These are phyloP conservation scores for Araneus ventricosus DNA, from an alignment of 1,140 invertebrate genomes.

Conservation along the genomic window DNA sequence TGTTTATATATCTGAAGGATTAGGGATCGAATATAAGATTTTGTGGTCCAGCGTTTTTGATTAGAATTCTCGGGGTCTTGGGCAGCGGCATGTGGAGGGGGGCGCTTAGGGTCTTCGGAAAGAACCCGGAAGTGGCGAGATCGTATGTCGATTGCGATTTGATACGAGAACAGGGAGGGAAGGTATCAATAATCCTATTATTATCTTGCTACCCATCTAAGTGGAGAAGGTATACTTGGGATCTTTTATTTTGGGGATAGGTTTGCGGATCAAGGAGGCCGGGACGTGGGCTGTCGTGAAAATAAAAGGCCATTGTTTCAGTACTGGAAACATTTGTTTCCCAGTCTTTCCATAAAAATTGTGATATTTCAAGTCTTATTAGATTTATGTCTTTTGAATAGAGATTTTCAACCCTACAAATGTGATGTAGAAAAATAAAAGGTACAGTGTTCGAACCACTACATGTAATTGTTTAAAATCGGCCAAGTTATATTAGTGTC, in stretches of 20 bases:
- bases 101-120: neutral
- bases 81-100: too few relatives aligned
- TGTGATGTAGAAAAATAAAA: too few relatives aligned
- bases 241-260: neutral
- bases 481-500: too few relatives aligned
- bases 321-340: too few relatives aligned
- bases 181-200: slow-evolving; percentile 49
- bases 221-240: neutral
- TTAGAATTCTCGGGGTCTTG: slow-evolving; percentile 39
- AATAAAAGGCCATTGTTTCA: too few relatives aligned
- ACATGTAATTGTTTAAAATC: too few relatives aligned
- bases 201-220: slow-evolving; percentile 18
- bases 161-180: neutral
- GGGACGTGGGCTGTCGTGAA: too few relatives aligned
- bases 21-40: slow-evolving; percentile 70
- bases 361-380: too few relatives aligned
- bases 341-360: too few relatives aligned
- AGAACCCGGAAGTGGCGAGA: slow-evolving; percentile 27
- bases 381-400: too few relatives aligned
- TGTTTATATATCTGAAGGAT: slow-evolving; percentile 69
- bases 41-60: slow-evolving; percentile 65
- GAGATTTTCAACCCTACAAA: too few relatives aligned
- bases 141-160: slow-evolving; percentile 22
- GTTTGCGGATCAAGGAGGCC: neutral
- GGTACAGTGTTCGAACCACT: too few relatives aligned